Conservation (phyloP, 2,888 invertebrate species). For the Blastobasis adustella region DNA sequence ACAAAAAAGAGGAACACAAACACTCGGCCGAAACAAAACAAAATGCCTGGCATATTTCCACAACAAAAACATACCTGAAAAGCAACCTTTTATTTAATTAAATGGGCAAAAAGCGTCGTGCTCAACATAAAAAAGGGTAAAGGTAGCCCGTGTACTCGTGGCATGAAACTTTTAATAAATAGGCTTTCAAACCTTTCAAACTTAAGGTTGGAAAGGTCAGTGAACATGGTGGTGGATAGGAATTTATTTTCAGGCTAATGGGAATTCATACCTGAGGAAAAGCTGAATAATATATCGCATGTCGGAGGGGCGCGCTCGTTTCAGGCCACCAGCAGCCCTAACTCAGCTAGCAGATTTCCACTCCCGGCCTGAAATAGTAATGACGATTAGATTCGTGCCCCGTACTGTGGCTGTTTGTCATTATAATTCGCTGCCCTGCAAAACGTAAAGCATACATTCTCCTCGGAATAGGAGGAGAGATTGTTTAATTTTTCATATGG, state of each 20-base stretch:
- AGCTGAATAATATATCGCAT: slow-evolving; percentile 61
- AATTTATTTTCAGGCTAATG: slow-evolving; percentile 59
- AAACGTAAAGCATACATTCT: slow-evolving; percentile 4
- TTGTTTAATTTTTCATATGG: too few species aligned
- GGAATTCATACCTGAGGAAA: slow-evolving; percentile 65
- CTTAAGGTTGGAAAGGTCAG: slow-evolving; percentile 30
- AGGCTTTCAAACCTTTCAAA: slow-evolving; percentile 15
- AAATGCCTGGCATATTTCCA: too few species aligned
- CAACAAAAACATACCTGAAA: too few species aligned
- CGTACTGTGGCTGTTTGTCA: slow-evolving; percentile 33
- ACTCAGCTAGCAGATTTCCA: slow-evolving; percentile 50
- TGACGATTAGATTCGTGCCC: slow-evolving; percentile 37
- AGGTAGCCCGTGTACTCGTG: not conserved
- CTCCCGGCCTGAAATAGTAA: slow-evolving; percentile 40
- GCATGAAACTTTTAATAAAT: slow-evolving; percentile 16
- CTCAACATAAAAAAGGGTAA: not conserved
- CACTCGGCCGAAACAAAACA: too few species aligned
- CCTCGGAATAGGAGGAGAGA: not conserved
- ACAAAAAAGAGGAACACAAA: too few species aligned
- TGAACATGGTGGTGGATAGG: slow-evolving; percentile 35
- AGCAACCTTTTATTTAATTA: slow-evolving; percentile 8
- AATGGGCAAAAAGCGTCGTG: not conserved
- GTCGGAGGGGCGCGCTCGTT: slow-evolving; percentile 50
- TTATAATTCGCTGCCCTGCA: slow-evolving; percentile 31
- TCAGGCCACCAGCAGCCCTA: slow-evolving; percentile 42